Evolutionary conservation across 2,888 invertebrate species (phyloP).

Genomic region (Drymonia ruficornis): DNA sequence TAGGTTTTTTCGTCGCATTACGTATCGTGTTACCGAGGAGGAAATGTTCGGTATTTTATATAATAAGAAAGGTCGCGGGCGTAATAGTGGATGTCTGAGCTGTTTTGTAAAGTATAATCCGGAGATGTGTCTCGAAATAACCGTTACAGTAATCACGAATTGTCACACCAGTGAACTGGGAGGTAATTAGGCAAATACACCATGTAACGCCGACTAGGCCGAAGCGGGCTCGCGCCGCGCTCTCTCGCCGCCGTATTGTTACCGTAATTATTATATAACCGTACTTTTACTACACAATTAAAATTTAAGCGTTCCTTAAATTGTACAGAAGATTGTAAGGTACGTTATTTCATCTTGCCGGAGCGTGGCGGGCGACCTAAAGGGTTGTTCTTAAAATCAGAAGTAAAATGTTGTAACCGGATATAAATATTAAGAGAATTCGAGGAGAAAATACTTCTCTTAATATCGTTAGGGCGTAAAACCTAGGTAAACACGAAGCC

Average conservation of each 20-base stretch:
- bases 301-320: conserved; percentile 82
- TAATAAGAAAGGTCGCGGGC: conserved; percentile 50
- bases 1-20: conserved; percentile 47
- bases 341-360: conserved; percentile 70
- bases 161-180: conserved; percentile 75
- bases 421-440: conserved; percentile 44
- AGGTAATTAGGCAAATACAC: conserved; percentile 81
- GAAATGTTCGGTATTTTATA: conserved; percentile 56
- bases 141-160: conserved; percentile 73
- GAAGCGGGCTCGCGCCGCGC: conserved; percentile 44
- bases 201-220: conserved; percentile 67
- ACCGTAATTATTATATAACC: conserved; percentile 80
- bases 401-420: conserved; percentile 48
- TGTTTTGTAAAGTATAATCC: conserved; percentile 53
- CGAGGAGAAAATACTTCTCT: conserved; percentile 34
- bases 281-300: conserved; percentile 82
- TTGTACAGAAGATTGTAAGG: conserved; percentile 67
- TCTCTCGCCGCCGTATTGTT: conserved; percentile 63
- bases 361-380: conserved; percentile 62
- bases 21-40: conserved; percentile 50
- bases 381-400: conserved; percentile 59
- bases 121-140: conserved; percentile 64
- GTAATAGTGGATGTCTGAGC: conserved; percentile 49
- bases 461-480: conserved; percentile 28
- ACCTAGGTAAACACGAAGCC: conserved; percentile 42